Evolutionary conservation across 2,113 vertebrate species (phyloP).

Genomic region (Bos taurus): ARS-UCD2.0 NC_037336.1:102490001-102490500

Average conservation of each 20-base stretch:
- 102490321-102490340: background rate
- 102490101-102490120: background rate
- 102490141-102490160: background rate
- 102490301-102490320: background rate
- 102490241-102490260: accelerated
- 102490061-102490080: too few relatives aligned
- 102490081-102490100: background rate
- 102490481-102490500: background rate
- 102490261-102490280: background rate
- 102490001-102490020: accelerated
- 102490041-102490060: accelerated
- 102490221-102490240: too few relatives aligned
- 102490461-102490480: background rate
- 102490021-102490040: accelerated
- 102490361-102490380: background rate
- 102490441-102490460: background rate
- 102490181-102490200: background rate
- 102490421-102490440: background rate
- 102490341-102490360: background rate
- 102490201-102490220: accelerated
- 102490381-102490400: background rate
- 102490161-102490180: accelerated
- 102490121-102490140: too few relatives aligned
- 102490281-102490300: background rate
- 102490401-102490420: background rate